A percentile compares a stretch with the other conserved stretches of the same genome.
Evolutionary conservation across 2,113 vertebrate genomes (phyloP).

Genomic region (Cisticola juncidis): DNA sequence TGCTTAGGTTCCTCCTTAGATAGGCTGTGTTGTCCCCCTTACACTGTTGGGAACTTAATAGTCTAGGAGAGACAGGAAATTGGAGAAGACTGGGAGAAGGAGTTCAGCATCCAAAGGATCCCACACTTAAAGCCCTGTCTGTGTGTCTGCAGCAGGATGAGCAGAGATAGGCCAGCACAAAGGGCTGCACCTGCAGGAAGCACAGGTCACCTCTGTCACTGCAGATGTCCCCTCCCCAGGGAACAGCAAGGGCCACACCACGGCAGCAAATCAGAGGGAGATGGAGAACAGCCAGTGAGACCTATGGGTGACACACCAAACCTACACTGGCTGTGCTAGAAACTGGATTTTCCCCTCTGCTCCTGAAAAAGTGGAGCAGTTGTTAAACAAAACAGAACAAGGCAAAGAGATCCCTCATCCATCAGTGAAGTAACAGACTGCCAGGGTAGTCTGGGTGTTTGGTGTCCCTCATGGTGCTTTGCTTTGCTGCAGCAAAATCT

Average conservation of each 20-base stretch:
- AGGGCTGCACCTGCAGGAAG: background rate
- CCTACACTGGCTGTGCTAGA: background rate
- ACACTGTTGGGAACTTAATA: background rate
- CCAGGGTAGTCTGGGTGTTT: background rate
- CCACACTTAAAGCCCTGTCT: accelerated
- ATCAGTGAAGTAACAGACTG: background rate
- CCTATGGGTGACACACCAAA: background rate
- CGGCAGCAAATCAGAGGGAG: background rate
- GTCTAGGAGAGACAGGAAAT: background rate
- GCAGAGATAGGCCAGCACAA: background rate
- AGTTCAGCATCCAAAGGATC: background rate
- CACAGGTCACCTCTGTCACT: background rate
- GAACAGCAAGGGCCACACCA: background rate
- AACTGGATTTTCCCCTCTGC: background rate
- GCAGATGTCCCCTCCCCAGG: background rate
- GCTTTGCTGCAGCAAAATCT: background rate
- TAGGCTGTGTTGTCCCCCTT: background rate
- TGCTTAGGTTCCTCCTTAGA: background rate
- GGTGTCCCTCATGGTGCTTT: background rate
- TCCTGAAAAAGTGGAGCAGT: background rate
- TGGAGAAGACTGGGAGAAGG: background rate
- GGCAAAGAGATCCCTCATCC: background rate
- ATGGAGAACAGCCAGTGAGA: background rate
- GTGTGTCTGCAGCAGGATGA: background rate
- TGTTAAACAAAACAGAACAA: background rate